Base-by-base conservation (phyloP, 2,888 invertebrate genomes). In the Subacronicta megacephala region DNA sequence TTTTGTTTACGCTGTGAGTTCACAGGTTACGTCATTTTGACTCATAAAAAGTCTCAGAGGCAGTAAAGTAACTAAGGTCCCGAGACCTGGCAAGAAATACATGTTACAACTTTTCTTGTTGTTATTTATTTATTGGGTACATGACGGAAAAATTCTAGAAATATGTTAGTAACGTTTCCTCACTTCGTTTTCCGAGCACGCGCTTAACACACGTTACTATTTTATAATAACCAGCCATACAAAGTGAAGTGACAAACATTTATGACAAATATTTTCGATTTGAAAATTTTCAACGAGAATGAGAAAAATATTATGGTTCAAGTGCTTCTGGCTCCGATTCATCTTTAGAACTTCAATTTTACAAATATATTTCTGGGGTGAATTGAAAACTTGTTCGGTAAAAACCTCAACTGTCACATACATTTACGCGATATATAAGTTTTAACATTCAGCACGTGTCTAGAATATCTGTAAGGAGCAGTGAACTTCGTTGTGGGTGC, bases 401-500 rank as follows among this genome's bases (percentile, higher is more conserved):
- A 71, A n/a, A 78, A 77, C 75, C 75, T 70, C 63, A 72, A 78
- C 78, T 84, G 83, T 82, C 84, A 81, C 79, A 83, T 79, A 79
- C 76, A 81, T 83, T 80, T 74, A 74, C 72, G 76, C 63, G 75
- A 80, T 80, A 79, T 81, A 81, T 81, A 85, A 81, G 82, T 86
- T 81, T 81, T 85, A 82, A 83, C 82, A 88, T 87, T 83, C 82
- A 84, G 87, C 77, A 82, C 89, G 85, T 85, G 90, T 73, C 69
- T 72, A 64, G 84, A 82, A 87, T 86, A 82, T 80, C 76, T 77
- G 61, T 75, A 75, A 75, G 73, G 91, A 83, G 86, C 89, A 87
- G 65, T 91, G 91, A 92, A 91, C 92, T 87, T 78, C 52, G 70
- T 41, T 41, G 72, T 70, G 83, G 82, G 92, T 88, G 83, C 92